Conservation (phyloP, 1,140 invertebrate genomes). For the Harpegnathos saltator region DNA sequence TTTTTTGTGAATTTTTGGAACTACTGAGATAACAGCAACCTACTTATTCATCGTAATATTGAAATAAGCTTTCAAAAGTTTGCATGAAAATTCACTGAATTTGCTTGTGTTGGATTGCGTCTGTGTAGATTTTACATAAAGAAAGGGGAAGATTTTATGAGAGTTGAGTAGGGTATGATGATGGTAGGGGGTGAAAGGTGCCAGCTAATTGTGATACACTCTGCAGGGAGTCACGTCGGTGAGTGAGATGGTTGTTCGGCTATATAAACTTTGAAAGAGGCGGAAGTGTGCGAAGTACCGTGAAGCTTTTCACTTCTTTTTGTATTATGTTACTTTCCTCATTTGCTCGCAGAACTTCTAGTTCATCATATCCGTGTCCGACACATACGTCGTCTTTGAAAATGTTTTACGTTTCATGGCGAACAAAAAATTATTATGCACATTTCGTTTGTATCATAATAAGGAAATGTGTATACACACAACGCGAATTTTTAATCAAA, state of each 20-base stretch:
- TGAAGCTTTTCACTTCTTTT: constrained; percentile 12
- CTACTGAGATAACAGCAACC: constrained; percentile 10
- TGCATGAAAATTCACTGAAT: constrained; percentile 55
- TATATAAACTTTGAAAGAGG: constrained; percentile 38
- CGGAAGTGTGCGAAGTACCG: constrained; percentile 14
- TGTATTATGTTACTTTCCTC: constrained; percentile 37
- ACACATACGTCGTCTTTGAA: constrained; percentile 9
- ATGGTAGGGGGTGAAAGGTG: constrained; percentile 67
- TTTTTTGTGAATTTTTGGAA: constrained; percentile 6
- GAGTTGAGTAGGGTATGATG: constrained; percentile 45
- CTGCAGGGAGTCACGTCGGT: constrained; percentile 76
- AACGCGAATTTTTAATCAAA: constrained; percentile 16
- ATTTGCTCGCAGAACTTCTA: constrained; percentile 24
- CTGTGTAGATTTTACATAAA: constrained; percentile 65
- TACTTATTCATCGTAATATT: constrained; percentile 76
- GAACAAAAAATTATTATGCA: background rate
- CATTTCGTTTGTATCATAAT: constrained; percentile 8
- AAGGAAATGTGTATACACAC: constrained; percentile 12
- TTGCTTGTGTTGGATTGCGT: constrained; percentile 31
- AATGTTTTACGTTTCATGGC: constrained; percentile 14
- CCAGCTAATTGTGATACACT: constrained; percentile 84
- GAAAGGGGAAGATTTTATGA: constrained; percentile 63
- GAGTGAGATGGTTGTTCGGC: constrained; percentile 34
- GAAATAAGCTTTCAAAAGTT: constrained; percentile 78
- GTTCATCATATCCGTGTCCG: constrained; percentile 10